Base-by-base conservation (phyloP, 2,888 invertebrate genomes). In the Drosophila helvetica region DNA sequence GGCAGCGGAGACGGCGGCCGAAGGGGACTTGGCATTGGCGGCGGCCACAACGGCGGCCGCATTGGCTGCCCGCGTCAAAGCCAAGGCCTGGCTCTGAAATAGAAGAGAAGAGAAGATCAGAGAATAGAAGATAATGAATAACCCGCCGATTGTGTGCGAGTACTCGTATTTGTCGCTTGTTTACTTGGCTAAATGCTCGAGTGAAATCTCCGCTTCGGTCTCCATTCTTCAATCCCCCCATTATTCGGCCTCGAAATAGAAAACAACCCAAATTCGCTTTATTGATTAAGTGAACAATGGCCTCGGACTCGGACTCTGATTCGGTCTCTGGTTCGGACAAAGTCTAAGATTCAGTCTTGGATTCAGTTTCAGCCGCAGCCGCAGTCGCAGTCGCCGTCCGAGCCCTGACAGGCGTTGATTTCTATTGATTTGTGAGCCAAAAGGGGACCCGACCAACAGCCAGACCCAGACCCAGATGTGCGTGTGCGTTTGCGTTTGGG, bases 31-130 rank as follows among this genome's bases (percentile, higher is more conserved):
- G 86, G 92, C 82, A 75, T 64, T 84, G 46, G 81, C 89, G 54
- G 89, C 89, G 22, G 90, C 90, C 33, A 86, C 90, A 46, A 88
- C 90, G 17, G 89, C 90, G 19, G 90, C 90, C 57, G 90, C 89
- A 75, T 89, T 89, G 46, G 89, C 89, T 38, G 89, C 91, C 55
- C 94, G 93, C 75, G 95, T 95, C 90, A 95, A 91, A 67, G 95
- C 94, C 91, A 95, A 91, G 57, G 95, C 95, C 91, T 95, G 95
- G 89, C 94, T 94, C 95, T 95, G 93, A 74, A 71, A 88, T 47
- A 78, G 59, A 55, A 57, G 63, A 70, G 42, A 64, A 17, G 10
- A 30, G 22, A 43, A n/a, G 17, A 50, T 1, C 1, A 22, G 63
- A 70, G 54, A 19, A 57, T 5, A 33, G 33, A 1, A n/a, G 38